A percentile compares a stretch with the other conserved stretches of the same genome.
Conservation (phyloP, 2,113 vertebrate species). For the Peucedramus taeniatus region DNA sequence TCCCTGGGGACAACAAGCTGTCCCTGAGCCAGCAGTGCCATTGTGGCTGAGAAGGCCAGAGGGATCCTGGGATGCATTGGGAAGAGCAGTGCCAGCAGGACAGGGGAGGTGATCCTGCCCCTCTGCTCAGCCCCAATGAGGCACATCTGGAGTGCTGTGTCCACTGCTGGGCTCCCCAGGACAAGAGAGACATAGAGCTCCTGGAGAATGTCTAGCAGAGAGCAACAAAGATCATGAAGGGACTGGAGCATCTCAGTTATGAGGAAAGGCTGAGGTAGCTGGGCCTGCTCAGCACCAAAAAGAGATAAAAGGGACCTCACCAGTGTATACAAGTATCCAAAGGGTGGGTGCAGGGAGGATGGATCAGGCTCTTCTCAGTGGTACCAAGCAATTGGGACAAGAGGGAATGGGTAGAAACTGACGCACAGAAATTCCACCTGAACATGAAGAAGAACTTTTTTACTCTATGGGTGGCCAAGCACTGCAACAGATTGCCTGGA, state of each 20-base stretch:
- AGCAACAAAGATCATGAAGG: neutral
- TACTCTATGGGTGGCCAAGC: rapidly evolving
- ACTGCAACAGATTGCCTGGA: neutral
- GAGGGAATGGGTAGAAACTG: neutral
- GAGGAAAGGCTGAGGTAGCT: neutral
- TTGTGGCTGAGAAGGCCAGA: rapidly evolving
- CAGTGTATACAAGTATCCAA: too few relatives aligned
- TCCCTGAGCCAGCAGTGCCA: neutral
- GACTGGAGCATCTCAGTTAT: neutral
- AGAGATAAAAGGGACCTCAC: neutral
- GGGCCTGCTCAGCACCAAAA: neutral
- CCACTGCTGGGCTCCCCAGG: neutral
- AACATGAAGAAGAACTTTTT: neutral
- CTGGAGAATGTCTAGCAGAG: neutral
- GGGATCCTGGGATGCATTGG: neutral
- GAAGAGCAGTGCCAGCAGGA: neutral
- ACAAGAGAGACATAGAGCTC: neutral
- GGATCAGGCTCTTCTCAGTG: neutral
- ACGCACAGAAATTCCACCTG: neutral
- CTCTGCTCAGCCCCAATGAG: neutral
- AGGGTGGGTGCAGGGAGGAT: neutral
- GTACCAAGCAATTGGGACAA: neutral
- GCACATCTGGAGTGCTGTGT: neutral
- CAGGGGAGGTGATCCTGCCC: rapidly evolving
- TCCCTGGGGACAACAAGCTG: neutral